Evolutionary conservation across 2,888 invertebrate genomes (phyloP).

Genomic region (Latrodectus hesperus): DNA sequence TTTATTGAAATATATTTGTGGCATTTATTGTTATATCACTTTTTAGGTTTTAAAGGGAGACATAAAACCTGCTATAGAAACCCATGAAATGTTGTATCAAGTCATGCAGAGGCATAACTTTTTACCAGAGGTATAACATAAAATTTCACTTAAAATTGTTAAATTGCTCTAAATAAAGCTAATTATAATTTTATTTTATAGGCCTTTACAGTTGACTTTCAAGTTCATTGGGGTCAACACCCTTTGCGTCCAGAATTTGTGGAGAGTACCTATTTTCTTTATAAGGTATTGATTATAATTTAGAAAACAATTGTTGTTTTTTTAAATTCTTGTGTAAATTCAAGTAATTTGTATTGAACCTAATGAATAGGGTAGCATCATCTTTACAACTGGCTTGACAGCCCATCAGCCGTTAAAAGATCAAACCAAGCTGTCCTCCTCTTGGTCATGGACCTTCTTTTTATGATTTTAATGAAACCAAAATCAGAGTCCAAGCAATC

Average conservation of each 20-base stretch:
- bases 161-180: not conserved
- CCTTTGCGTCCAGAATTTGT: constrained; percentile 97
- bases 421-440: too few relatives aligned
- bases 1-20: too few relatives aligned
- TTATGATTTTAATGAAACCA: too few relatives aligned
- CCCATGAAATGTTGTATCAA: constrained; percentile 98
- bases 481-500: too few relatives aligned
- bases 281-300: constrained; percentile 77
- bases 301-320: not conserved
- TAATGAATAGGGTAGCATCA: too few relatives aligned
- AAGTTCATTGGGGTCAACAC: constrained; percentile 99
- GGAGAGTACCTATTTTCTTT: constrained; percentile 97
- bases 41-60: constrained; percentile 87
- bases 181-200: constrained; percentile 64
- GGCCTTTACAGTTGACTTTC: constrained; percentile 96
- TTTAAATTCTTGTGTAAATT: too few relatives aligned
- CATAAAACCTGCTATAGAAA: constrained; percentile 97
- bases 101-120: constrained; percentile 98
- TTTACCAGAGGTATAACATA: constrained; percentile 84
- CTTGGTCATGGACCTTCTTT: too few relatives aligned
- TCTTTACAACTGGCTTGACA: too few relatives aligned
- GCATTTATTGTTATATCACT: too few relatives aligned
- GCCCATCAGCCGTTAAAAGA: too few relatives aligned
- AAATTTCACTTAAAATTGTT: not conserved
- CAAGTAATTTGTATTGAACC: too few relatives aligned